Evolutionary conservation across 2,888 invertebrate species (phyloP).

Genomic region (Orgyia antiqua): DNA sequence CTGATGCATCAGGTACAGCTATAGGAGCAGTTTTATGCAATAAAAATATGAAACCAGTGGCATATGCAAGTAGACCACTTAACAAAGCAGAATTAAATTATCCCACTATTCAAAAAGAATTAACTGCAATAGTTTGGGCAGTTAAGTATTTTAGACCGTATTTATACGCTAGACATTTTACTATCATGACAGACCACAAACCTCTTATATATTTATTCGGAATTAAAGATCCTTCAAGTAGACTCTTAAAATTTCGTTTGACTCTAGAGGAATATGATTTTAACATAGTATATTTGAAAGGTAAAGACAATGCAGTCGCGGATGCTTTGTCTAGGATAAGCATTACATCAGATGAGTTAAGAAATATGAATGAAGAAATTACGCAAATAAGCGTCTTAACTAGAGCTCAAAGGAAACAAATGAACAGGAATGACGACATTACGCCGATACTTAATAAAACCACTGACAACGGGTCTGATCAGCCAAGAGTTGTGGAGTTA

Average conservation of each 20-base stretch:
- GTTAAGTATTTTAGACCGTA: slow-evolving; percentile 3
- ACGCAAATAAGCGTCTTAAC: slow-evolving; percentile 5
- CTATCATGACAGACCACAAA: slow-evolving; percentile 6
- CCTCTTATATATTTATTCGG: slow-evolving; percentile 1
- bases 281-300: slow-evolving; percentile 1
- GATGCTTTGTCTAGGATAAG: slow-evolving; percentile 1
- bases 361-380: slow-evolving; percentile 3
- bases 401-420: background rate
- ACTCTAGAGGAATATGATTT: slow-evolving; percentile 1
- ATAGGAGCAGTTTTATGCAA: background rate
- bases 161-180: slow-evolving; percentile 6
- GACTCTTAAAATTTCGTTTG: slow-evolving; percentile 1
- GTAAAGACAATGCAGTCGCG: background rate
- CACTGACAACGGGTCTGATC: slow-evolving; percentile 5
- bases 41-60: slow-evolving; percentile 5
- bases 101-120: slow-evolving; percentile 11
- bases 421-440: background rate
- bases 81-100: slow-evolving; percentile 12
- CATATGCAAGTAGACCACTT: slow-evolving; percentile 13
- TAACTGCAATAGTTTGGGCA: slow-evolving; percentile 5
- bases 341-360: slow-evolving; percentile 2
- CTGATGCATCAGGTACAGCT: slow-evolving; percentile 1
- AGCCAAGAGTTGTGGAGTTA: slow-evolving; percentile 7
- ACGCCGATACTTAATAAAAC: slow-evolving; percentile 2
- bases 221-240: slow-evolving; percentile 4